Conservation (phyloP, 2,888 invertebrate species). For the Phengaris alcon region DNA sequence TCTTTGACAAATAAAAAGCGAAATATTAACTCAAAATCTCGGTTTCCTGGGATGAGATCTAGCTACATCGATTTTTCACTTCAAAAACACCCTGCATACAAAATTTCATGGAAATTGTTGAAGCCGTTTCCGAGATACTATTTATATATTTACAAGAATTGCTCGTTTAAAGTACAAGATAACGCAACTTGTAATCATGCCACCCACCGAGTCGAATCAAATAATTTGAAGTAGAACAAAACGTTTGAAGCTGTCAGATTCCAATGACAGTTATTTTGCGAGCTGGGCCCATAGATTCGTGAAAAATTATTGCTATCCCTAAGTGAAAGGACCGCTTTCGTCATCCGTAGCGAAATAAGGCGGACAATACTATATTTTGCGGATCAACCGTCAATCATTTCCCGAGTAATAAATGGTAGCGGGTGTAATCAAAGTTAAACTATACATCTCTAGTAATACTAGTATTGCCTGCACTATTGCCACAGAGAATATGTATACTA, state of each 20-base stretch:
- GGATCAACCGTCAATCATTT: neutral
- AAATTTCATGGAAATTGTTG: no score
- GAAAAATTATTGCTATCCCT: conserved; percentile 39
- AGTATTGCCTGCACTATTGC: neutral
- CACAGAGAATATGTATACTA: no score
- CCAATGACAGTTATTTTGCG: conserved; percentile 50
- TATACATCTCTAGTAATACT: neutral
- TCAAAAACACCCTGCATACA: no score
- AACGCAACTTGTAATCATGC: neutral
- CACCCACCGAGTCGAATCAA: conserved; percentile 14
- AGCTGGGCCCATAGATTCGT: conserved; percentile 45
- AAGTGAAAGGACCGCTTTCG: conserved; percentile 44
- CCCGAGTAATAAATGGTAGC: neutral
- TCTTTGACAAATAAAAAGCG: no score
- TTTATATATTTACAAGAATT: no score
- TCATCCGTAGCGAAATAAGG: conserved; percentile 3
- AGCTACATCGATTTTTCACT: no score
- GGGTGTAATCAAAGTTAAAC: neutral
- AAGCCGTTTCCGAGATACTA: no score
- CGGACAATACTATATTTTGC: conserved; percentile 10
- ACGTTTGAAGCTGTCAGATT: conserved; percentile 33
- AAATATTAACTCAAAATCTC: no score
- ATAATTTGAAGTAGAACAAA: conserved; percentile 19
- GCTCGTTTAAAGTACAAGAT: neutral
- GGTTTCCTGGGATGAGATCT: no score